phyloP scores from a whole-genome alignment of 2,888 invertebrate genomes.

The Germaria angustata region DNA sequence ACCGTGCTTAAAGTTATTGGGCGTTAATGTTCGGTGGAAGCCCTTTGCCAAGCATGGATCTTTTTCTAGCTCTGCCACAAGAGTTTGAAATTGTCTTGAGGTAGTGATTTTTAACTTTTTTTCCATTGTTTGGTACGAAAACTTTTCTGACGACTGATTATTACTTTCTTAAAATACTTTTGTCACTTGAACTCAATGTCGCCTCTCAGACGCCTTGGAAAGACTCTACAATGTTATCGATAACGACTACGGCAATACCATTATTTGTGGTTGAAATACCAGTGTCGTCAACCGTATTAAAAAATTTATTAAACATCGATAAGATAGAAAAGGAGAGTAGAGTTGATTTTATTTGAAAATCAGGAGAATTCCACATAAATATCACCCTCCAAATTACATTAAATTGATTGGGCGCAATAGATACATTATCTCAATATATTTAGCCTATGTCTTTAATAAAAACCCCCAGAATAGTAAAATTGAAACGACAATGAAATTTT shows the following conservation, averaged over 20 bases:
- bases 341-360: too few species aligned
- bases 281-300: neutral
- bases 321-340: too few species aligned
- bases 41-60: neutral
- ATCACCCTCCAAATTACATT: too few species aligned
- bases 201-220: neutral
- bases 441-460: too few species aligned
- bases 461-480: too few species aligned
- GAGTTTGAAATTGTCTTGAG: conserved; percentile 5
- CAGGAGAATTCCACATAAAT: too few species aligned
- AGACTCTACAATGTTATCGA: neutral
- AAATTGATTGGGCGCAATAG: too few species aligned
- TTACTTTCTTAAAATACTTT: neutral
- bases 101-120: conserved; percentile 2
- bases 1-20: neutral
- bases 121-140: neutral
- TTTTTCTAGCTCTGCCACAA: conserved; percentile 8
- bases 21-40: neutral
- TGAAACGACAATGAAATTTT: too few species aligned
- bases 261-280: neutral
- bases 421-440: too few species aligned
- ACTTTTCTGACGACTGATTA: neutral
- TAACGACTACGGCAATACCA: conserved; percentile 8
- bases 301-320: too few species aligned
- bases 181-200: neutral